Evolutionary conservation across 2,888 invertebrate species (phyloP), one percentile per base, ranked within the genome.

Genomic region (Tenthredo amoena): DNA sequence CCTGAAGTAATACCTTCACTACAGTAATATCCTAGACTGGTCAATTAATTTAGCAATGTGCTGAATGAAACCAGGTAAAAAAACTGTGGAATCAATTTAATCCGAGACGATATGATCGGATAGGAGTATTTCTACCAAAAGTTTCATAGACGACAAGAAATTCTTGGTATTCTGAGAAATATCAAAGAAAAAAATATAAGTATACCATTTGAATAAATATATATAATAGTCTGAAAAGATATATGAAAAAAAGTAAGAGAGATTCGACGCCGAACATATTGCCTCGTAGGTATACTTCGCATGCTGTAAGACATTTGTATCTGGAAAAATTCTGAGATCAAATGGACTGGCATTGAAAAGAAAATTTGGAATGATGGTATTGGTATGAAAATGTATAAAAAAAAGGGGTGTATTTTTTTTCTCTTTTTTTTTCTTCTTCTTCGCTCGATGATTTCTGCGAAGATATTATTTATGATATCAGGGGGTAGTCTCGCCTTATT

Each of bases 301-400:
- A n/a, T 26, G 71, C 43, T 9, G 74, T 74, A 47, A 74, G 26
- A 40, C 40, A 26, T 74, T 43, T 43, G 21, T 74, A 74, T 74
- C 21, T 26, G 40, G n/a, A 26, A 21, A 47, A 43, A 74, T 74
- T 43, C 72, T 21, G 43, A 21, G 43, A 43, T 74, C 74, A 26
- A 43, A 68, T 68, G 43, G 43, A 43, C 21, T 21, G 10, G 43
- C 10, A 74, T 74, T 21, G 10, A 40, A 43, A 26, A 74, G 40
- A 26, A 74, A 74, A 21, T 43, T 12, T 4, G 15, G 4, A 47
- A 43, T n/a, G 43, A 74, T 74, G 6, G 74, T 43, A 74, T 43
- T 5, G 74, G 74, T 43, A 74, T 40, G 21, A 74, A 74, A 74
- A 40, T 74, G 21, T 74, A 74, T 74, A n/a, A 10, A 74, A 74